These are phyloP conservation scores for Neoascia interrupta DNA, from an alignment of 2,888 invertebrate genomes.

Conservation along the genomic window DNA sequence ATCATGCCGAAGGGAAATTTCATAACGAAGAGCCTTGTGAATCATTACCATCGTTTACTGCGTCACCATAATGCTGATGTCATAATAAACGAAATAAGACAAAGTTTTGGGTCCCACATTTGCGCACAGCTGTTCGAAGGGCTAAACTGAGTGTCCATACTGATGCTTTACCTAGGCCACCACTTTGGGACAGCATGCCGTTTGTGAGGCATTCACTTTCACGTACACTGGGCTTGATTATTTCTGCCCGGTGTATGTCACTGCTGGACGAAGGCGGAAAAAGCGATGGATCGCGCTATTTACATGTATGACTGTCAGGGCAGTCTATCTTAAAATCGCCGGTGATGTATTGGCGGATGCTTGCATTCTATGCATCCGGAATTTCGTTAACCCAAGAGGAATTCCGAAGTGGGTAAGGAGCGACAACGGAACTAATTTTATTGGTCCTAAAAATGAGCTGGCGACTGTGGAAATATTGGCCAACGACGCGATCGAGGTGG, in stretches of 20 bases:
- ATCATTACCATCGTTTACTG: slow-evolving; percentile 3
- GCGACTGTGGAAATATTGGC: background rate
- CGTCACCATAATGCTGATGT: slow-evolving; percentile 48
- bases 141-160: background rate
- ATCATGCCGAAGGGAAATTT: slow-evolving; percentile 18
- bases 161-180: slow-evolving; percentile 26
- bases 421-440: slow-evolving; percentile 55
- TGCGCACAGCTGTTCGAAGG: background rate
- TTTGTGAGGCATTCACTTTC: slow-evolving; percentile 40
- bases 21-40: slow-evolving; percentile 1
- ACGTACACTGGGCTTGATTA: slow-evolving; percentile 42
- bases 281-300: slow-evolving; percentile 52
- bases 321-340: slow-evolving; percentile 34
- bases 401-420: slow-evolving; percentile 21
- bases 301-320: slow-evolving; percentile 42
- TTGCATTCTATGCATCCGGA: slow-evolving; percentile 37
- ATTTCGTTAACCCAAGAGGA: slow-evolving; percentile 42
- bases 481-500: background rate
- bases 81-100: slow-evolving; percentile 39
- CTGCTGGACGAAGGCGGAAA: slow-evolving; percentile 23
- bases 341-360: slow-evolving; percentile 31
- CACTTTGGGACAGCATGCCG: slow-evolving; percentile 42
- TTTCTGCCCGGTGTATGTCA: slow-evolving; percentile 34
- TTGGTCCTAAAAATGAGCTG: slow-evolving; percentile 27
- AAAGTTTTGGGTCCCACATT: slow-evolving; percentile 37